Percentiles rank a stretch among this genome's conserved stretches.
Conservation (phyloP, 2,113 vertebrate genomes). For the Motacilla tschutschensis region DNA sequence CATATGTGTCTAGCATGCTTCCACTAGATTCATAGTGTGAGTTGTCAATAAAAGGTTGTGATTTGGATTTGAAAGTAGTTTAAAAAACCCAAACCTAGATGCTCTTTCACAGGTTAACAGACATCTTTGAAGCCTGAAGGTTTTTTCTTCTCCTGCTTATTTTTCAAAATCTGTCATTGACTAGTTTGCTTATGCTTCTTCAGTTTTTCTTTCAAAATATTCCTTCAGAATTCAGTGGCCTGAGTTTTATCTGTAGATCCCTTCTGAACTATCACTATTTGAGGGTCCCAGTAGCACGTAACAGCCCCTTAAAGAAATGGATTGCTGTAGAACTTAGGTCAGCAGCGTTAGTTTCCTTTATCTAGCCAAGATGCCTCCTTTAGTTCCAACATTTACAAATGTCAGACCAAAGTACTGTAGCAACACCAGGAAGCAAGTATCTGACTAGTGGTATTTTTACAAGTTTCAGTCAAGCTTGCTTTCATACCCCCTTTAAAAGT, state of each 20-base stretch:
- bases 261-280: neutral
- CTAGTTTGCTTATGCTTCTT: neutral
- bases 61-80: neutral
- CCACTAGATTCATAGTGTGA: neutral
- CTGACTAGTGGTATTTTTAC: neutral
- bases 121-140: neutral
- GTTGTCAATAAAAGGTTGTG: neutral
- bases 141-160: neutral
- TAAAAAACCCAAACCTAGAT: neutral
- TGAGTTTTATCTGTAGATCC: neutral
- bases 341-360: neutral
- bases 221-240: neutral
- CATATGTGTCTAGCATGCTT: neutral
- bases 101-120: neutral
- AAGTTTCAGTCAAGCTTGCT: conserved; percentile 5
- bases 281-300: neutral
- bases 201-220: neutral
- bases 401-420: neutral
- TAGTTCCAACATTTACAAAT: neutral
- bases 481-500: conserved; percentile 15
- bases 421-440: neutral
- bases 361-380: neutral
- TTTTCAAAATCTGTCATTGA: neutral
- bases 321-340: neutral
- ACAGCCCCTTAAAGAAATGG: neutral